Evolutionary conservation across 2,888 invertebrate genomes (phyloP).

Genomic region (Pantelozetes paolii): DNA sequence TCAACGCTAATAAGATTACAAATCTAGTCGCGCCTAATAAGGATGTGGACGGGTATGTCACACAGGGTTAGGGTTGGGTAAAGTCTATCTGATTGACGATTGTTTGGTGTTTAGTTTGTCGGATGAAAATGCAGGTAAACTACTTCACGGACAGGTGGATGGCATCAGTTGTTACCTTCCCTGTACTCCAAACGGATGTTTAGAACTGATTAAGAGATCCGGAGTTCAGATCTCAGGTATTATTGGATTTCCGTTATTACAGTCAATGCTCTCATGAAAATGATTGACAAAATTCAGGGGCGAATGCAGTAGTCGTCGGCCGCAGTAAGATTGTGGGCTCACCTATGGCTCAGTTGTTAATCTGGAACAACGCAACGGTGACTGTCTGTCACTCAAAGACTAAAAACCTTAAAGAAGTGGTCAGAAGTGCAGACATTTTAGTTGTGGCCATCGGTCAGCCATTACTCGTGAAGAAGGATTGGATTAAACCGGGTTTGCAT

Average conservation of each 20-base stretch:
- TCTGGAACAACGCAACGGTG: slow-evolving; percentile 95
- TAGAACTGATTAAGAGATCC: slow-evolving; percentile 77
- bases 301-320: slow-evolving; percentile 86
- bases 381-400: slow-evolving; percentile 96
- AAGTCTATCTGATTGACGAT: not conserved
- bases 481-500: slow-evolving; percentile 73
- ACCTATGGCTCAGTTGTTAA: slow-evolving; percentile 85
- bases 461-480: slow-evolving; percentile 83
- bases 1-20: slow-evolving; percentile 62
- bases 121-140: slow-evolving; percentile 86
- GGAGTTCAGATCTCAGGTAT: slow-evolving; percentile 50
- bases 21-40: slow-evolving; percentile 73
- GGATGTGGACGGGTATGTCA: slow-evolving; percentile 85
- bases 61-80: no score
- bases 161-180: slow-evolving; percentile 72
- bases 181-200: slow-evolving; percentile 92
- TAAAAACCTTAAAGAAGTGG: slow-evolving; percentile 62
- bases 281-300: no score
- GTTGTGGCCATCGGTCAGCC: slow-evolving; percentile 92
- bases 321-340: slow-evolving; percentile 92
- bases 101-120: slow-evolving; percentile 35
- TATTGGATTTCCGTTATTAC: no score
- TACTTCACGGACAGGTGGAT: slow-evolving; percentile 78
- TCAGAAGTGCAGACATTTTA: slow-evolving; percentile 75
- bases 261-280: no score